These are phyloP conservation scores for Ariolimax columbianus DNA, from an alignment of 2,888 invertebrate genomes.

Conservation along the genomic window DNA sequence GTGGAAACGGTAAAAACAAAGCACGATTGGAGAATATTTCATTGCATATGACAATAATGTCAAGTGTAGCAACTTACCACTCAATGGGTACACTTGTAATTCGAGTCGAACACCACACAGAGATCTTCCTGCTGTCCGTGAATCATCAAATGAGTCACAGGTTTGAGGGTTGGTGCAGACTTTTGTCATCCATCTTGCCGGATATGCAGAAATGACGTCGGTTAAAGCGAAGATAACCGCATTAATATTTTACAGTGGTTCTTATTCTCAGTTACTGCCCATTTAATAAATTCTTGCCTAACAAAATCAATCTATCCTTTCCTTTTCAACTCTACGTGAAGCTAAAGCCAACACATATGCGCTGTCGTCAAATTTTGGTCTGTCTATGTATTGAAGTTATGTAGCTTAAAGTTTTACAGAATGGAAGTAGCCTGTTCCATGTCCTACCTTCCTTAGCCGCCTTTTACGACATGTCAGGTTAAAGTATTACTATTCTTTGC, in stretches of 20 bases:
- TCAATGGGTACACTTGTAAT: conserved; percentile 13
- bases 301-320: too few relatives aligned
- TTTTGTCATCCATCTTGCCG: conserved; percentile 38
- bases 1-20: too few relatives aligned
- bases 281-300: too few relatives aligned
- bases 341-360: too few relatives aligned
- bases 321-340: too few relatives aligned
- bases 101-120: not conserved
- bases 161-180: not conserved
- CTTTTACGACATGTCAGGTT: too few relatives aligned
- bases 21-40: not conserved
- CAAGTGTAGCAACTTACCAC: conserved; percentile 25
- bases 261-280: not conserved
- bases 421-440: too few relatives aligned
- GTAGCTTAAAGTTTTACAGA: too few relatives aligned
- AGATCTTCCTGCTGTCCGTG: conserved; percentile 20
- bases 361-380: too few relatives aligned
- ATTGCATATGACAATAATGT: not conserved
- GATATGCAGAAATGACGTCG: conserved; percentile 24
- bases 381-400: too few relatives aligned
- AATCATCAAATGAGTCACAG: conserved; percentile 33
- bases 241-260: not conserved
- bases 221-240: not conserved
- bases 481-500: too few relatives aligned
- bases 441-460: too few relatives aligned